A percentile compares a stretch with the other conserved stretches of the same genome.
Conservation (phyloP, 2,888 invertebrate genomes). For the Metallyticus violacea region DNA sequence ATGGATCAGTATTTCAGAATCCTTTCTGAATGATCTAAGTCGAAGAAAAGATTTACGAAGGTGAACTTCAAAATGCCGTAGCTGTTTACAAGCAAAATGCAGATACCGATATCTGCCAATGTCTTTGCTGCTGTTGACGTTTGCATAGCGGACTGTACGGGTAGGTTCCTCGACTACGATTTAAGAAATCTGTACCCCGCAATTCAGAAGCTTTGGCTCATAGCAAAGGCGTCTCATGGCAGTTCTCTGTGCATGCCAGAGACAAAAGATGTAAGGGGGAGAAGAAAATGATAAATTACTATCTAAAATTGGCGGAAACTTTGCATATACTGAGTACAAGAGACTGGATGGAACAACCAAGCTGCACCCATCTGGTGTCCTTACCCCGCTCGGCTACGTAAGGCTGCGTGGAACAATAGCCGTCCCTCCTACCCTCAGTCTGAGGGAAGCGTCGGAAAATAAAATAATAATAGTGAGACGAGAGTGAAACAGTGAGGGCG, state of each 20-base stretch:
- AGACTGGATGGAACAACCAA: not conserved
- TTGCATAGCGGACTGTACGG: not conserved
- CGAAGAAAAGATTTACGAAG: no score
- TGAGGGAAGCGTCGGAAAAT: not conserved
- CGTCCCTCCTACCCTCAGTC: not conserved
- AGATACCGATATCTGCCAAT: no score
- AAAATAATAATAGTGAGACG: not conserved
- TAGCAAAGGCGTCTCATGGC: not conserved
- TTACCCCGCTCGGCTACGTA: not conserved
- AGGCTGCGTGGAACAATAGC: not conserved
- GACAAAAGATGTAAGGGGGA: not conserved
- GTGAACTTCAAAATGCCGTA: no score
- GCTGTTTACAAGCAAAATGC: no score
- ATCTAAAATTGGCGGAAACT: slow-evolving; percentile 22
- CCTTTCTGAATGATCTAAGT: no score
- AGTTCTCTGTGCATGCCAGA: not conserved
- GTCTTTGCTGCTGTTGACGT: no score
- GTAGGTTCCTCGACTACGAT: not conserved
- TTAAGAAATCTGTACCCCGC: not conserved
- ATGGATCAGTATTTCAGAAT: no score
- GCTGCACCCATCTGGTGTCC: not conserved
- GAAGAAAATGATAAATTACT: slow-evolving; percentile 22
- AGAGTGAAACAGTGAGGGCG: not conserved
- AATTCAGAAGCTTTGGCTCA: not conserved
- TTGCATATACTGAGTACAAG: slow-evolving; percentile 14